Percentiles rank a stretch among this genome's conserved stretches.
These are phyloP conservation scores for Orussus abietinus DNA, from an alignment of 1,140 invertebrate species.

Conservation along the genomic window DNA sequence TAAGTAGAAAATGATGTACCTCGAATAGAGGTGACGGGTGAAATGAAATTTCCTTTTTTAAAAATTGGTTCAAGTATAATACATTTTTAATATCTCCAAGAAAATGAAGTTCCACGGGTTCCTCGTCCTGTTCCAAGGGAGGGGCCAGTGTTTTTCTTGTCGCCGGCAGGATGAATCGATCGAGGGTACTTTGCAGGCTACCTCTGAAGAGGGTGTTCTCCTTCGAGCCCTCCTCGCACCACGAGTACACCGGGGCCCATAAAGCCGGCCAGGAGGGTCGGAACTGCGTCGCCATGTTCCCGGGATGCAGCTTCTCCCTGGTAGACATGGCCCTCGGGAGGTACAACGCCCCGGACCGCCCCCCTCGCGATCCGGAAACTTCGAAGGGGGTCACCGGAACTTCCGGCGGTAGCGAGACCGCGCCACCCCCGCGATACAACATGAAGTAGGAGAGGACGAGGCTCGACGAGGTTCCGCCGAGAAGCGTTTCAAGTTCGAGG, in stretches of 20 bases:
- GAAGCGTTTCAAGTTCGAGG: too few relatives aligned
- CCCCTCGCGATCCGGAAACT: conserved; percentile 1
- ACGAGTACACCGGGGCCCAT: conserved; percentile 63
- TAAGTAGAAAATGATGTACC: too few relatives aligned
- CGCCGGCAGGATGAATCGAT: not conserved
- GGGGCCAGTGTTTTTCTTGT: not conserved
- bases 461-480: too few relatives aligned
- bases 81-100: too few relatives aligned
- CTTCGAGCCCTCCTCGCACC: conserved; percentile 64
- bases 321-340: conserved; percentile 69
- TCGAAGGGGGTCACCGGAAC: conserved; percentile 14
- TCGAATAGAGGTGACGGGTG: too few relatives aligned
- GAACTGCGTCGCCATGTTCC: conserved; percentile 58
- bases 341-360: conserved; percentile 54
- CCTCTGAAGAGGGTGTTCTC: conserved; percentile 60
- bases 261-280: conserved; percentile 51
- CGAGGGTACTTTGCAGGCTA: conserved; percentile 57
- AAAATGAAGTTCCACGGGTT: too few relatives aligned
- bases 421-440: conserved; percentile 27
- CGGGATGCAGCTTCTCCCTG: conserved; percentile 65
- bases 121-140: not conserved
- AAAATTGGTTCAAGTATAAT: too few relatives aligned
- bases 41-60: too few relatives aligned
- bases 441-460: conserved; percentile 41
- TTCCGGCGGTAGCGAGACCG: conserved; percentile 15